Evolutionary conservation across 1,140 invertebrate species (phyloP), one percentile per base, ranked within the genome.

Genomic region (Listronotus bonariensis): DNA sequence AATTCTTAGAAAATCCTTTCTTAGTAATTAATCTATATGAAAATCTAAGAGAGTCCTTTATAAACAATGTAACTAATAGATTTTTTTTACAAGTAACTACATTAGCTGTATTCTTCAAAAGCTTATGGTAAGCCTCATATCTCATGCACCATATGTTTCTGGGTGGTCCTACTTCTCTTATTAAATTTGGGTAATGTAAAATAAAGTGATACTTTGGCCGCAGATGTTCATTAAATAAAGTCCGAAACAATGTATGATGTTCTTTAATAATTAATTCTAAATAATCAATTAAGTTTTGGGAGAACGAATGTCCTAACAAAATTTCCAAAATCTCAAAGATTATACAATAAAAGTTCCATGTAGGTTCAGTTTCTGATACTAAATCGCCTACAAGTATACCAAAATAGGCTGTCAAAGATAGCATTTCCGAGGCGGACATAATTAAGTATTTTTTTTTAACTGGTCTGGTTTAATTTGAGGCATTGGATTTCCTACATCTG

Each of bases 341-440:
- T 58, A 45, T 49, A 18, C 64, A 45, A 51, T 68, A 68, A 18
- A 36, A 43, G 43, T 61, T 58, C 75, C 74, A 76, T 48, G 67
- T 20, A 61, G 41, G 15, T 60, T 78, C 65, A 64, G 64, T 48
- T 59, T 31, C 38, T 15, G 70, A 70, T 38, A 76, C 55, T 41
- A 68, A 61, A 64, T 77, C 72, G 4, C 75, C 75, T 17, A 76
- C 60, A 45, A 77, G 48, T 14, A 77, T 70, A 20, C 62, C 54
- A 51, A 78, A 69, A 65, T 74, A 71, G 45, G 53, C 45, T 14
- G 75, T 36, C 38, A 77, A 71, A 52, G 57, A 62, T 36, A 63
- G 43, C 70, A 76, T 75, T 72, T 79, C 75, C 20, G 73, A 70
- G 11, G 75, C 69, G 18, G 70, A 70, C 38, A 74, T 63, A 52